phyloP scores from a whole-genome alignment of 2,113 vertebrate genomes.

The Perognathus longimembris region DNA sequence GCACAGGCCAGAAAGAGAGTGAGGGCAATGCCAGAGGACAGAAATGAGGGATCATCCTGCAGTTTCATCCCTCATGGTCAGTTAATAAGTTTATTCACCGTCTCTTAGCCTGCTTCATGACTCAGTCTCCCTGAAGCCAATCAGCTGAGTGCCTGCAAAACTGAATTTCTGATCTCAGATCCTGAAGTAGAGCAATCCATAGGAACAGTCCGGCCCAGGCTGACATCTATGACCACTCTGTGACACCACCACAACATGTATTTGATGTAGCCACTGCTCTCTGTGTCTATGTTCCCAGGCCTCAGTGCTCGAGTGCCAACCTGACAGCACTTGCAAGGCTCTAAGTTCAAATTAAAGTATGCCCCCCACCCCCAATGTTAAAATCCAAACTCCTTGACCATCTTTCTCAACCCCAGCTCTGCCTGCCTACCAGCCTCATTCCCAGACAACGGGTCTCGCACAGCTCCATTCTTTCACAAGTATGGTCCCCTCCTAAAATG shows the following conservation, averaged over 20 bases:
- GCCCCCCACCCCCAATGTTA: no score
- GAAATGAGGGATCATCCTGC: slow-evolving; percentile 57
- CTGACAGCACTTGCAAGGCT: no score
- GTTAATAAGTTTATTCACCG: slow-evolving; percentile 38
- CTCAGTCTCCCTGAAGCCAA: slow-evolving; percentile 48
- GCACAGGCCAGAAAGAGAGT: background rate
- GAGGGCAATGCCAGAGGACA: background rate
- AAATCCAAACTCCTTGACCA: background rate
- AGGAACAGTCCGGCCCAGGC: background rate
- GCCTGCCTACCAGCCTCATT: background rate
- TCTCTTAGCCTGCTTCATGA: slow-evolving; percentile 55
- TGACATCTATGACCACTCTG: background rate
- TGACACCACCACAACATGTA: background rate
- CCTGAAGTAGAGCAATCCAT: background rate
- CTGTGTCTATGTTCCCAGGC: no score
- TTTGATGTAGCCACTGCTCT: background rate
- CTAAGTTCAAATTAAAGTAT: no score
- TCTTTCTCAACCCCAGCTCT: background rate
- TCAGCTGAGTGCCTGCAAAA: slow-evolving; percentile 32
- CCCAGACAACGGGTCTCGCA: background rate
- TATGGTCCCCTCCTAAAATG: background rate
- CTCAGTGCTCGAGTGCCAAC: no score
- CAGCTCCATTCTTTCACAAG: background rate
- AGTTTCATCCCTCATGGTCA: slow-evolving; percentile 51
- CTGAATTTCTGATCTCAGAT: slow-evolving; percentile 30